Base-by-base conservation (phyloP, 2,797 vertebrate species). In the Cuculus canorus region DNA sequence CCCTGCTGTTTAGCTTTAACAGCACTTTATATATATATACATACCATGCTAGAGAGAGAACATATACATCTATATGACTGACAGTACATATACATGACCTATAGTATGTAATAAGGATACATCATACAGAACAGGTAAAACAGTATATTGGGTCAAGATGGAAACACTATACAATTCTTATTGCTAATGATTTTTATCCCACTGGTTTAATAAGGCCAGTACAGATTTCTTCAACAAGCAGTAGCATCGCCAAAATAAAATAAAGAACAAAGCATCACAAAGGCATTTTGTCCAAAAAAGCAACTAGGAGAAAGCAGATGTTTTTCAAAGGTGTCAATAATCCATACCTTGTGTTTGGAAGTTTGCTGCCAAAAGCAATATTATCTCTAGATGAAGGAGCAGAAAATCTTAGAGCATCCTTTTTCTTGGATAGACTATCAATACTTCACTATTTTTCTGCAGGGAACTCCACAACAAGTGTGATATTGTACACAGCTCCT, bases 401-500 rank as follows among this genome's bases (percentile, higher is more conserved):
- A 91, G 14, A 70, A 75, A 10, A 80, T 23, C 25, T 33, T 6
- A 15, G 10, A 76, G 18, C 6, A 70, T 24, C 9, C 30, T 59
- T 54, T 70, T 65, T 48, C 35, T 33, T 59, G 21, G 10, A 75
- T 15, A 75, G 81, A 54, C 15, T 53, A 54, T 3, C 28, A 69
- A 77, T 13, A 15, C 2, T 17, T 81, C 60, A 65, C 4, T 50
- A 1, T 8, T 47, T 21, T 54, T 25, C 39, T 33, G 21, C 2
- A n/a, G 39, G 59, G 57, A 92, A 77, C 22, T 54, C 19, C 35
- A 13, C 11, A 71, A 59, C 4, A 86, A 45, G 10, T 48, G 22
- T 48, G 47, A 16, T 5, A 19, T 0, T 35, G 21, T n/a, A 21
- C 5, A 45, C 1, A 3, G 47, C 19, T 65, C 25, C 22, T 56